Evolutionary conservation across 2,797 vertebrate genomes (phyloP), one percentile per base, ranked within the genome.

Genomic region (Falco columbarius): DNA sequence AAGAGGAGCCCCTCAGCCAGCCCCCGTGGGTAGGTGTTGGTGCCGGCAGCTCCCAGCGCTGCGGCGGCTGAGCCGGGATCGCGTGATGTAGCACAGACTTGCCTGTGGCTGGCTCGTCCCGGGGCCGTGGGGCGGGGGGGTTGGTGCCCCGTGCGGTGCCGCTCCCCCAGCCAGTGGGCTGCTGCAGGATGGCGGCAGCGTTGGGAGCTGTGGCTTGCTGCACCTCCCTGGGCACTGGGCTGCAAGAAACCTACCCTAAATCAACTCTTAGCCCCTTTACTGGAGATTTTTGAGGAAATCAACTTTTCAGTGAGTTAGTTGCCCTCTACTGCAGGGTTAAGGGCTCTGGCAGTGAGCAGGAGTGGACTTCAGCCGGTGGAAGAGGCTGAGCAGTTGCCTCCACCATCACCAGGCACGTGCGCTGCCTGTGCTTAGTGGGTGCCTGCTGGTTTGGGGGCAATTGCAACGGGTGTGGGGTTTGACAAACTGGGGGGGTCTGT

Each of bases 21-120:
- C 18, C 12, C 52, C 65, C 4, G 0, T 2, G 12, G 16, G 19
- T 21, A 3, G 55, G 42, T 56, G 66, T 49, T 1, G 0, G 49
- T 44, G 61, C 40, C 0, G 0, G 23, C 61, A 56, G 22, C 49
- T 56, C 55, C 49, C 3, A 1, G 61, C 0, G 2, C 61, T 23
- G 66, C 3, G 1, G 29, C 1, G 2, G 15, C 24, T 34, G 18
- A 51, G 18, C 18, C 2, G 5, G 72, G 30, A 34, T 21, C 1
- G 3, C 6, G 9, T 0, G 3, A 61, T 55, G 61, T 46, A 12
- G 11, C 29, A 10, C 62, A 59, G 44, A 70, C 63, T 34, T 29
- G 42, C 56, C 44, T 24, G 56, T 51, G 38, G 58, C 46, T 38
- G 58, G 12, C 40, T 21, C 49, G 16, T 49, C 5, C 34, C 3